Percentiles rank a stretch among this genome's conserved stretches.
These are phyloP conservation scores for Heliconius ismenius DNA, from an alignment of 2,888 invertebrate genomes.

Conservation along the genomic window DNA sequence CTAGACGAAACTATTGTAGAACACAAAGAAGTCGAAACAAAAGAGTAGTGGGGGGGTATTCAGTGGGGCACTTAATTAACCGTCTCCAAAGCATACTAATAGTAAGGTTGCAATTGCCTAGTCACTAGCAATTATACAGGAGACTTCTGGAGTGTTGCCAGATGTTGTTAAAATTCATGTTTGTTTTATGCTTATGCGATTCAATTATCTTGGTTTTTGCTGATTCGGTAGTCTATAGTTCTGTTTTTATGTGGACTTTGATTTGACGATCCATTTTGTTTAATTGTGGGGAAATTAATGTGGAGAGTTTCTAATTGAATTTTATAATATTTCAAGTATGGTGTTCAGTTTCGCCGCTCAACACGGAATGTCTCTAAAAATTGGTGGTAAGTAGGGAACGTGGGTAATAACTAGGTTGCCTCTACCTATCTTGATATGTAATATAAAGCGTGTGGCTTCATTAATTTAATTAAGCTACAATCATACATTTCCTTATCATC, in stretches of 20 bases:
- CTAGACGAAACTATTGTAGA: conserved; percentile 27
- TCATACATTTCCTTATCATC: too few species aligned
- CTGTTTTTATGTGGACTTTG: not conserved
- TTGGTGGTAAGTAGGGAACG: too few species aligned
- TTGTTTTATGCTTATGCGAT: conserved; percentile 41
- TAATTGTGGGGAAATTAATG: not conserved
- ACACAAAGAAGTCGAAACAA: conserved; percentile 39
- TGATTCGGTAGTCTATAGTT: not conserved
- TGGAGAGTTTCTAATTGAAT: not conserved
- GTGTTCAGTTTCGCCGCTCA: too few species aligned
- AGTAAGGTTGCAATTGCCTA: conserved; percentile 44
- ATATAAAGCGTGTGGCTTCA: too few species aligned
- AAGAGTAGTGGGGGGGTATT: conserved; percentile 35
- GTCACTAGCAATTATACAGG: conserved; percentile 40
- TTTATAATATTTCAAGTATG: too few species aligned
- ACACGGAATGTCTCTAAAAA: too few species aligned
- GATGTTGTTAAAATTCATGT: conserved; percentile 45
- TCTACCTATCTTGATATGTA: too few species aligned
- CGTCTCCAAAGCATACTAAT: conserved; percentile 49
- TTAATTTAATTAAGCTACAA: too few species aligned
- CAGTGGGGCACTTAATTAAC: conserved; percentile 47
- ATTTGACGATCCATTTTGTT: not conserved
- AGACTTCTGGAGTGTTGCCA: conserved; percentile 43
- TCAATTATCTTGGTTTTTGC: conserved; percentile 38
- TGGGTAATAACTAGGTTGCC: too few species aligned